A percentile compares a stretch with the other conserved stretches of the same genome.
Evolutionary conservation across 1,140 invertebrate genomes (phyloP).

Genomic region (Cryptotermes secundus): DNA sequence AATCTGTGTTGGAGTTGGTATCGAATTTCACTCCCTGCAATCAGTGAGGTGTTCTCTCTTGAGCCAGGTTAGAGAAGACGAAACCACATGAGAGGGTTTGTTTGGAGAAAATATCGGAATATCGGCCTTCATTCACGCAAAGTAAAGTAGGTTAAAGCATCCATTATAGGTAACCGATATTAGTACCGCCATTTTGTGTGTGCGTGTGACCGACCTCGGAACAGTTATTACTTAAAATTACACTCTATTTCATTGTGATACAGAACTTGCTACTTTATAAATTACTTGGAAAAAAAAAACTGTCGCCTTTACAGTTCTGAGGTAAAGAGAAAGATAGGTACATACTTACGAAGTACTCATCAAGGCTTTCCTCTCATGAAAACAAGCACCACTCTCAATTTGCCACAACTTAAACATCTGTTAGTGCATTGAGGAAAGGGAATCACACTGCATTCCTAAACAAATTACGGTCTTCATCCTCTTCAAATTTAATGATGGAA

Average conservation of each 20-base stretch:
- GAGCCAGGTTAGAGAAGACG: neutral
- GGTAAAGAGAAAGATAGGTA: neutral
- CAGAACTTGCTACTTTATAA: neutral
- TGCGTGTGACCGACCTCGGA: neutral
- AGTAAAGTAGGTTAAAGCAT: neutral
- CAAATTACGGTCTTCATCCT: too few species aligned
- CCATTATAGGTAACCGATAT: neutral
- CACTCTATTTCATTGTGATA: neutral
- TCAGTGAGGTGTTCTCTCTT: neutral
- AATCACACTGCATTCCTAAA: too few species aligned
- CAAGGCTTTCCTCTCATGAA: neutral
- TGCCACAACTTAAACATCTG: neutral
- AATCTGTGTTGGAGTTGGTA: neutral
- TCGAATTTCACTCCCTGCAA: neutral
- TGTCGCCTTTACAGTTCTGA: neutral
- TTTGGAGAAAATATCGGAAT: conserved; percentile 18
- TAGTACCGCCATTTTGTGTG: neutral
- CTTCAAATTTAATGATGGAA: too few species aligned
- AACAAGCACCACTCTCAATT: neutral
- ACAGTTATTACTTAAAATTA: neutral
- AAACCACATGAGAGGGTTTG: neutral
- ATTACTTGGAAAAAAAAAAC: neutral
- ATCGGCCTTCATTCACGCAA: neutral
- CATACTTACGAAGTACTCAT: neutral
- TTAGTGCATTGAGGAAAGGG: too few species aligned